Base-by-base conservation (phyloP, 2,888 invertebrate genomes). In the Ochropleura plecta region DNA sequence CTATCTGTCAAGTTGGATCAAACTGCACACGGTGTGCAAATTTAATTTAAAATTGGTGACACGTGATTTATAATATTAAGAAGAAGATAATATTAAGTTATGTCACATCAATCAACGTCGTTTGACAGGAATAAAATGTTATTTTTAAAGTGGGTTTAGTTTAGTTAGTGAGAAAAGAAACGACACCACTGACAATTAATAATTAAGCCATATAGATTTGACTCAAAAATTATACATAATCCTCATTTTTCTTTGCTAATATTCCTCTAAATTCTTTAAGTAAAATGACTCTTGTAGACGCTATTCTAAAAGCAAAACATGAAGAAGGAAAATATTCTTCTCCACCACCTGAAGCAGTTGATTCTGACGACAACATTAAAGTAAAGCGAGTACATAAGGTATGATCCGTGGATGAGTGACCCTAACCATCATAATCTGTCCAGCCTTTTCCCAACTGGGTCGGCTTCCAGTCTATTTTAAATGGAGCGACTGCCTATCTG, bases 281-380 rank as follows among this genome's bases (percentile, higher is more conserved):
- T 48, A 67, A 30, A 65, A 94, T 94, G 94, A 92, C 93, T 42
- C 70, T 94, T 0, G 71, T 91, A 2, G 89, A 88, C 5, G 90
- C 92, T 4, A 91, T 95, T 70, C 73, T 94, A 20, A 93, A 90
- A 68, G 93, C 91, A 0, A 86, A 88, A n/a, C 86, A 87, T 0
- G 91, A 91, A 77, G 69, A 70, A 12, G 59, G 71, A 3, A 93
- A 91, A 30, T 92, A 91, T 49, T 42, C 78, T 0, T 95, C 95
- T 0, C 94, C 95, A 0, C 95, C 95, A 0, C 95, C 95, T 0
- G 95, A 95, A 74, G 12, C 7, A 8, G 40, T 88, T 0, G 83
- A 82, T 5, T n/a, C 7, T 4, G 14, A n/a, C 42, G 5, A 10
- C 0, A 5, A 48, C 3, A 6, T 62, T 0, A 81, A 71, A 9